Evolutionary conservation across 2,797 vertebrate genomes (phyloP), one percentile per base, ranked within the genome.

Genomic region (Crocidura indochinensis): DNA sequence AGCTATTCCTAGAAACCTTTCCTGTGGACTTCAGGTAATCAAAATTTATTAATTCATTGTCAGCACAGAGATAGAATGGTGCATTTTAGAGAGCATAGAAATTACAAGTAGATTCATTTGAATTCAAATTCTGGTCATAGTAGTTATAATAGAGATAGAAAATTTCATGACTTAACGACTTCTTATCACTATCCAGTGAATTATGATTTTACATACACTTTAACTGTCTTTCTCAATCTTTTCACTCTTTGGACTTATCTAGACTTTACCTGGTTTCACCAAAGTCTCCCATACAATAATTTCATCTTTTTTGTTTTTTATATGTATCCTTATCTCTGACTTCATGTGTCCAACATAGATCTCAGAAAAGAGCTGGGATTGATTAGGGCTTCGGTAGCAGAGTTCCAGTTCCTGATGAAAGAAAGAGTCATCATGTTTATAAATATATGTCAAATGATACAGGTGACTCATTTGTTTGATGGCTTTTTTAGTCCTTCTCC

Each of bases 361-460:
- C 72, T 96, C 95, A 15, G 88, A 85, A 83, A 95, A 95, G 20
- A 91, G 83, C 47, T 96, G 94, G 12, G 77, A 1, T 51, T 94
- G 24, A n/a, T 38, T 7, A 0, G 93, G 85, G 20, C 73, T 95
- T 49, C 77, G 46, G 72, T 92, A 94, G 75, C 90, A 91, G 17
- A 96, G 79, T 68, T 92, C 78, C 8, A 94, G 29, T 56, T 95
- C 93, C 92, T 95, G 74, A 1, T 38, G 26, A 69, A 31, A 69
- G 10, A 29, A 29, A 76, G n/a, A 17, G 2, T 6, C 0, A 1
- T 19, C 20, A 1, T 19, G 9, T 51, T 6, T 6, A n/a, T 8
- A 2, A 20, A 31, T 10, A 10, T 15, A 51, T 31, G 24, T 47
- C 38, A 38, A 38, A 38, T 38, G 38, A 38, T 38, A 38, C 38